Evolutionary conservation across 2,113 vertebrate species (phyloP).

Genomic region (Bostrychus sinensis): DNA sequence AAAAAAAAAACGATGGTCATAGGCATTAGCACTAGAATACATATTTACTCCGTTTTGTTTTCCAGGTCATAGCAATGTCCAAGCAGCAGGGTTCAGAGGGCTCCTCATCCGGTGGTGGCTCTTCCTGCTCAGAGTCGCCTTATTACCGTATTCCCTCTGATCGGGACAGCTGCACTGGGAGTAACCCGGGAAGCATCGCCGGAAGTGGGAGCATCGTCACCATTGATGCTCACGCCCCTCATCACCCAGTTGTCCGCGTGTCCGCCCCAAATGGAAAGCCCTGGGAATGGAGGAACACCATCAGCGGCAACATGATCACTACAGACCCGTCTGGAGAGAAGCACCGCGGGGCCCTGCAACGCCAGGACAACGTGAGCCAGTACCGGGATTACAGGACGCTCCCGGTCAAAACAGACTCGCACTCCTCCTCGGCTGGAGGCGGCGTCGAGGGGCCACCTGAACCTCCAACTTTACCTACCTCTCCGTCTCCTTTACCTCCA

Average conservation of each 20-base stretch:
- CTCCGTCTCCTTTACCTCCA: slow-evolving; percentile 13
- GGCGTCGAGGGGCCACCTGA: slow-evolving; percentile 55
- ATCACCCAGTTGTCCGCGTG: slow-evolving; percentile 92
- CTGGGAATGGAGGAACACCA: slow-evolving; percentile 89
- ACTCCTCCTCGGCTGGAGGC: slow-evolving; percentile 82
- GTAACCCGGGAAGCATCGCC: slow-evolving; percentile 83
- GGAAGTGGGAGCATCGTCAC: slow-evolving; percentile 89
- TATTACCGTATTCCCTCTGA: slow-evolving; percentile 92
- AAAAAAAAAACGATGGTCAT: too few relatives aligned
- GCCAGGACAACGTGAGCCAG: slow-evolving; percentile 70
- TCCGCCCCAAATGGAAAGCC: slow-evolving; percentile 83
- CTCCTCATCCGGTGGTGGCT: slow-evolving; percentile 83
- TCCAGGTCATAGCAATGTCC: slow-evolving; percentile 91
- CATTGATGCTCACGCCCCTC: slow-evolving; percentile 91
- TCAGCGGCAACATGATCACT: slow-evolving; percentile 68
- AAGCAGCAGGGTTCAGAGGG: slow-evolving; percentile 86
- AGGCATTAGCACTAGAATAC: background rate
- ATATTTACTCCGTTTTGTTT: slow-evolving; percentile 5
- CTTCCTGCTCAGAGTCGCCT: slow-evolving; percentile 91
- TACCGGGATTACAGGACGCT: slow-evolving; percentile 79
- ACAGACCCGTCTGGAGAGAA: slow-evolving; percentile 72
- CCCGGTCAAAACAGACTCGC: slow-evolving; percentile 80
- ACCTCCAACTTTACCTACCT: slow-evolving; percentile 59
- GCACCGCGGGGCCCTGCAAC: slow-evolving; percentile 69
- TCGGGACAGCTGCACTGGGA: slow-evolving; percentile 84